Evolutionary conservation across 2,888 invertebrate species (phyloP), one percentile per base, ranked within the genome.

Genomic region (Blera fallax): DNA sequence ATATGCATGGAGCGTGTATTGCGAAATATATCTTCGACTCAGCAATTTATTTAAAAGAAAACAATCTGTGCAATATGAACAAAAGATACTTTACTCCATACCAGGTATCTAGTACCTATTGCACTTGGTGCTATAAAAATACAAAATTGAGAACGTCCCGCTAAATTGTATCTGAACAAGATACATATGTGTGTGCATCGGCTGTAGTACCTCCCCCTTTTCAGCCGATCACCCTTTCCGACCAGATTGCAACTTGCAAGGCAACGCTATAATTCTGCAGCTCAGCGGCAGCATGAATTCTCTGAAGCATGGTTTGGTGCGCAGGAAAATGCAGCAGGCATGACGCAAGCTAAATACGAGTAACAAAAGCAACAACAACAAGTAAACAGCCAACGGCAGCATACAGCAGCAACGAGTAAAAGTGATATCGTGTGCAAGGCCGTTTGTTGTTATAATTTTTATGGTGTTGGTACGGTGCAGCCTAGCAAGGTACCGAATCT

Each of bases 361-460:
- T 40, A 60, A 50, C 43, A 52, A 45, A 43, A 69, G 40, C 48
- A 64, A 52, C 72, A 84, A 67, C 62, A 65, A 45, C 10, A 78
- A 54, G 34, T 37, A 24, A 43, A 50, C 27, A 65, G 45, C 76
- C 72, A 45, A 40, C 56, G 34, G 65, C 78, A 64, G 82, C 40
- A 14, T 40, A 10, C 82, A 82, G 62, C 69, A 64, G 65, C 72
- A 72, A n/a, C 50, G 10, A 85, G 88, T 88, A 88, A 88, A 88
- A 88, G 88, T 88, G 87, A 88, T 88, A 88, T 87, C 87, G 87
- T 88, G 84, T 78, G 85, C 88, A 88, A 88, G 88, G 88, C 88
- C 88, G 88, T 88, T 88, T 80, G 87, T 81, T 87, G 87, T 82
- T 77, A 73, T 82, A 67, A 72, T 76, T 73, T 58, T 67, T 14